These are phyloP conservation scores for Rhabdomys dilectus DNA, from an alignment of 2,113 vertebrate species.

Conservation along the genomic window DNA sequence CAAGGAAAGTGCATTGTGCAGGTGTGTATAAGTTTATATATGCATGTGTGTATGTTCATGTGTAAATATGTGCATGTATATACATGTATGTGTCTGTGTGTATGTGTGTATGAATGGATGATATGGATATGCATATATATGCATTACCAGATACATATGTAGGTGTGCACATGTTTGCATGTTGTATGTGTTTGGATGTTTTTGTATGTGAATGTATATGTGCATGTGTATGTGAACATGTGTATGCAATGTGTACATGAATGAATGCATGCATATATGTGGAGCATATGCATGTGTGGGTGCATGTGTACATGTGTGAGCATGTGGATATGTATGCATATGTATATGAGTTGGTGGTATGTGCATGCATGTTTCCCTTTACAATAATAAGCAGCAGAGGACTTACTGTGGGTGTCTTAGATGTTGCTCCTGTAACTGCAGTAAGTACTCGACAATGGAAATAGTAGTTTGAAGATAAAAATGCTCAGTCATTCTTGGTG, in stretches of 20 bases:
- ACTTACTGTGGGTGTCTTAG: neutral
- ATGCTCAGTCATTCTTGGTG: neutral
- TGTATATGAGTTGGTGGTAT: neutral
- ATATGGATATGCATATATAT: neutral
- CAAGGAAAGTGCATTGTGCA: neutral
- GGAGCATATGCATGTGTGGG: neutral
- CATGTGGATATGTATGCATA: neutral
- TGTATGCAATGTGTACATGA: neutral
- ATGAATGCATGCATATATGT: neutral
- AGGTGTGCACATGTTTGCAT: neutral
- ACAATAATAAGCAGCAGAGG: neutral
- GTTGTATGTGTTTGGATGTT: neutral
- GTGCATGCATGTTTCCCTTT: neutral
- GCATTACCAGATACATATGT: neutral
- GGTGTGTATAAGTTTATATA: too few species aligned
- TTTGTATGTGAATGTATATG: neutral
- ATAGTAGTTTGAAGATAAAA: neutral
- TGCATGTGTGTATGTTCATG: neutral
- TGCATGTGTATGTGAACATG: neutral
- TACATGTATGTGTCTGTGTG: neutral
- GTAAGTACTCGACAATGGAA: neutral
- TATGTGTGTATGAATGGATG: neutral
- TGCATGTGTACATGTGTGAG: neutral
- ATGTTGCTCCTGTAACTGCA: conserved; percentile 7
- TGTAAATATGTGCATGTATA: neutral